Evolutionary conservation across 2,797 vertebrate genomes (phyloP), one percentile per base, ranked within the genome.

Genomic region (Pachyuromys duprasi): DNA sequence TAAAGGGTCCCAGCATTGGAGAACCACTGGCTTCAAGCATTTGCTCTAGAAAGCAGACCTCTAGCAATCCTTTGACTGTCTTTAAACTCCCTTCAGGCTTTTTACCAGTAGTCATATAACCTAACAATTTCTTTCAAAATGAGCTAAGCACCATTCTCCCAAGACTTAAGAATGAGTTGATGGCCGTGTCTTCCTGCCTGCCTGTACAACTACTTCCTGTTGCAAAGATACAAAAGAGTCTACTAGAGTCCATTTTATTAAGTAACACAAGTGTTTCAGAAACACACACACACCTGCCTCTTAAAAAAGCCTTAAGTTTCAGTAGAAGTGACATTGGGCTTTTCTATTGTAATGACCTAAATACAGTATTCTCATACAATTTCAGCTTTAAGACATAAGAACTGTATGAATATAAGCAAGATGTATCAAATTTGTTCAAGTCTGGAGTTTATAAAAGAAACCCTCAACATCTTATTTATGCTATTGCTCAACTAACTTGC

Each of bases 381-480:
- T 93, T 91, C 86, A 67, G 31, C 15, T 87, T 76, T 83, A 78
- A 49, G 8, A 24, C 4, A 3, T 72, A 22, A 88, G 53, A 74
- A 70, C 15, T 63, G 20, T 1, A 8, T 74, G 2, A 91, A 26
- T 62, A 76, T 90, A 91, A 36, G 55, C 82, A 95, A 90, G 20
- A n/a, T 53, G 17, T 22, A 53, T 36, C 15, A 26, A 74, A 90
- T 86, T 24, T 96, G 4, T 26, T 75, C 3, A 83, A 8, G 79
- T 70, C 70, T 13, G 11, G 6, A 12, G n/a, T 82, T 90, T 92
- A 90, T 3, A 69, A 87, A 97, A 81, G 69, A 28, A 84, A 55
- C 13, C 81, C 14, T 65, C 26, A 42, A 33, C 55, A 28, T 78
- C 5, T 62, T 80, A 65, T 45, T 82, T 31, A 28, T 75, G 2